These are phyloP conservation scores for Caenorhabditis sinica DNA, from an alignment of 2,888 invertebrate genomes.

Conservation along the genomic window DNA sequence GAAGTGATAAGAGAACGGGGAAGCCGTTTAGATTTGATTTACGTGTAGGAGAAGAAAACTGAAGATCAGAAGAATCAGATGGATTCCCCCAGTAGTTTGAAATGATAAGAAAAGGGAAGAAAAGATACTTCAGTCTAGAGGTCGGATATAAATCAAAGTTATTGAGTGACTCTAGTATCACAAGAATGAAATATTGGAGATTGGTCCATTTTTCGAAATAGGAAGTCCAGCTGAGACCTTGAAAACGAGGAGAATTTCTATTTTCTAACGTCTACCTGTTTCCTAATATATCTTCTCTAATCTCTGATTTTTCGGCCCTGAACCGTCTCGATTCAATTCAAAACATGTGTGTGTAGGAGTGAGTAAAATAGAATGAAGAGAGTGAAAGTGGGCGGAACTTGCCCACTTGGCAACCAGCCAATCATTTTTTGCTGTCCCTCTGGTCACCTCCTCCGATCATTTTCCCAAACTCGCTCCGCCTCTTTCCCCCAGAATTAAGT, in stretches of 20 bases:
- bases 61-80: conserved; percentile 18
- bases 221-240: conserved; percentile 35
- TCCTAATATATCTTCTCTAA: conserved; percentile 45
- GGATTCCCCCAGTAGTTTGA: neutral
- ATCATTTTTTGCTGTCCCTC: conserved; percentile 24
- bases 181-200: neutral
- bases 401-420: conserved; percentile 42
- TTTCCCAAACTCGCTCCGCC: conserved; percentile 30
- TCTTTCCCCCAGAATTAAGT: conserved; percentile 20
- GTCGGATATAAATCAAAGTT: conserved; percentile 21
- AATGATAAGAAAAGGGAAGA: conserved; percentile 7
- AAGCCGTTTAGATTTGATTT: conserved; percentile 32
- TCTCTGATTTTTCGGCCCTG: conserved; percentile 58
- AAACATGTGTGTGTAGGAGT: conserved; percentile 22
- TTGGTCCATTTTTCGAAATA: conserved; percentile 4
- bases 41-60: conserved; percentile 23
- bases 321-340: conserved; percentile 49
- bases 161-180: conserved; percentile 11
- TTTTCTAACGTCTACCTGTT: conserved; percentile 29
- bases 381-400: conserved; percentile 41
- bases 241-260: conserved; percentile 15
- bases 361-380: conserved; percentile 9
- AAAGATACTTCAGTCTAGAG: neutral
- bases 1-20: conserved; percentile 37
- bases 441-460: conserved; percentile 29